Base-by-base conservation (phyloP, 2,113 vertebrate genomes). In the Tyrannus savana region DNA sequence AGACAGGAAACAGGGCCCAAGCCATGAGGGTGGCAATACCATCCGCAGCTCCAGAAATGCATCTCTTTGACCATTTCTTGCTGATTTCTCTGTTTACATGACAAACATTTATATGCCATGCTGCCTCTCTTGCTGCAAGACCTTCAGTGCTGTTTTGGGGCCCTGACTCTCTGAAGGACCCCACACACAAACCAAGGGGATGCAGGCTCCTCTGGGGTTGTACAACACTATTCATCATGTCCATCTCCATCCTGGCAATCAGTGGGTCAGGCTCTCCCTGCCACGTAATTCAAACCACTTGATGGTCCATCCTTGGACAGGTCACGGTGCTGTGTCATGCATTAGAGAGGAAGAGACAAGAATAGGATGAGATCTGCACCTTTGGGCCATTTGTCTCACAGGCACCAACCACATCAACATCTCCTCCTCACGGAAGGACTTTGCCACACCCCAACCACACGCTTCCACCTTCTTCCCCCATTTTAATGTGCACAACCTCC, bases 161-260 rank as follows among this genome's bases (percentile, higher is more conserved):
- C 9, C 23, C 39, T 50, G 23, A 21, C 30, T 76, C 39, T 75
- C 71, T 31, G 35, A 64, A 63, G 58, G 23, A 7, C 7, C 37
- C 4, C 21, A 4, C 28, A 53, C 27, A 78, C 10, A 24, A 10
- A 37, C 21, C 42, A 67, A 74, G 31, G 27, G 1, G 1, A 55
- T 62, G 37, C 24, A 53, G 52, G 68, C 53, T 82, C 71, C 39
- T 84, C 58, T 85, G n/a, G 58, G 42, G 49, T 39, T 67, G 10
- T n/a, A 28, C 62, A 30, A 17, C 0, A 10, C 27, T 50, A 23
- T 30, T 67, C 37, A 17, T 52, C 2, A 1, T 1, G 4, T 52
- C 55, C 77, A 81, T 18, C 41, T 94, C 62, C 53, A 69, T 19
- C 28, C 74, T 1, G 1, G 56, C 52, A 77, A 74, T 53, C 60